Conservation (phyloP, 2,888 invertebrate species). For the Sialis fuliginosa region DNA sequence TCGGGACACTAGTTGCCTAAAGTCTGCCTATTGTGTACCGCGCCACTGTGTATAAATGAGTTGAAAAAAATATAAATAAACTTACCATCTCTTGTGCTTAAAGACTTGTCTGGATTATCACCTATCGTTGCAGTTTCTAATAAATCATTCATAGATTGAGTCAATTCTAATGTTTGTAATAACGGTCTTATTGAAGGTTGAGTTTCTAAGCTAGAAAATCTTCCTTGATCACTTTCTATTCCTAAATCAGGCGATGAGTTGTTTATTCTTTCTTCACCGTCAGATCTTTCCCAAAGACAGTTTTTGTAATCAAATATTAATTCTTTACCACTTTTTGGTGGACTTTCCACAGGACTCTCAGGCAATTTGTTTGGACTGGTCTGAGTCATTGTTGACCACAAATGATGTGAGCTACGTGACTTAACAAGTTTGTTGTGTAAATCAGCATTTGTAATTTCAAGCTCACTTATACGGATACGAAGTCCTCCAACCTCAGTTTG, state of each 20-base stretch:
- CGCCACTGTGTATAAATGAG: too few relatives aligned
- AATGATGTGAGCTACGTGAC: conserved; percentile 11
- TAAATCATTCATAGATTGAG: conserved; percentile 23
- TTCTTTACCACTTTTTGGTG: neutral
- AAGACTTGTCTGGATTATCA: conserved; percentile 8
- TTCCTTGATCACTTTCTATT: conserved; percentile 66
- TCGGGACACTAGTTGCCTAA: too few relatives aligned
- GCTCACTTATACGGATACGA: conserved; percentile 15
- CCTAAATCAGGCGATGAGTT: conserved; percentile 70
- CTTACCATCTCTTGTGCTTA: neutral
- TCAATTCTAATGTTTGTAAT: conserved; percentile 27
- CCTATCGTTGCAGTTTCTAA: conserved; percentile 17
- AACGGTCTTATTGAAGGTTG: conserved; percentile 19
- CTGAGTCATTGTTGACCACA: conserved; percentile 11
- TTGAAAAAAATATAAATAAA: neutral
- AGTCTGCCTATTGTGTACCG: too few relatives aligned
- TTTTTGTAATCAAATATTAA: conserved; percentile 2
- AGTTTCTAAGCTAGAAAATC: conserved; percentile 44
- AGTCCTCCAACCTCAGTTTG: neutral
- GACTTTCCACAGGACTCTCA: conserved; percentile 7
- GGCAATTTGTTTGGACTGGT: conserved; percentile 10
- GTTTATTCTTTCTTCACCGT: conserved; percentile 21
- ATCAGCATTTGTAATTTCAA: conserved; percentile 24
- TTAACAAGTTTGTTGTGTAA: conserved; percentile 21
- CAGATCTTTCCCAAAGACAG: neutral